Base-by-base conservation (phyloP, 2,888 invertebrate species). In the Ectemnius cavifrons region DNA sequence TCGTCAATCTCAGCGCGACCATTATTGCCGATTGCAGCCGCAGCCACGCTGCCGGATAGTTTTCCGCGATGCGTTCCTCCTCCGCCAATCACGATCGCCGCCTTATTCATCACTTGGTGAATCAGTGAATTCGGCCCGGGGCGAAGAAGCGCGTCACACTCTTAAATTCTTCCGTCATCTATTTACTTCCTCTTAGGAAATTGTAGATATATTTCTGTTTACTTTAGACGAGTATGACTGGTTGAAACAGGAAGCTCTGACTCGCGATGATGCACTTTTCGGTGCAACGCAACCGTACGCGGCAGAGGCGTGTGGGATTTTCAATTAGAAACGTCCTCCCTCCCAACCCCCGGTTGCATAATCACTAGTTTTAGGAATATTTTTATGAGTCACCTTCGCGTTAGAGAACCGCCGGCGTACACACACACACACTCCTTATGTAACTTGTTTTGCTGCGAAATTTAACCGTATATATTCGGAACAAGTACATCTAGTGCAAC, bases 291-390 rank as follows among this genome's bases (percentile, higher is more conserved):
- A 37, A 23, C 23, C 23, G 37, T 8, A 37, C 8, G 37, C 23
- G 3, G 23, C 3, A 23, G 8, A 37, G 37, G 8, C 37, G 37
- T 37, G 47, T 45, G 73, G 49, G 37, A 18, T 49, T 71, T 62
- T 18, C 66, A 27, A 66, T 65, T 57, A 57, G 14, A 68, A 28
- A 14, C 71, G 58, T 57, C 69, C 47, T 66, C 75, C 75, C 62
- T 16, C 16, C 37, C 37, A 37, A 23, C 23, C 37, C 37, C 37
- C 8, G 37, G 20, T 78, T 71, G 71, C 68, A 65, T 59, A 73
- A 79, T 61, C 23, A 57, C 64, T 68, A 68, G 78, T 75, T 80
- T 80, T 71, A 71, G 78, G 71, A 79, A 73, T 57, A 61, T 28
- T 74, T 60, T 59, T 45, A 56, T 59, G 67, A 72, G 71, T 67